These are phyloP conservation scores for Diaphora mendica DNA, from an alignment of 2,888 invertebrate genomes.

Conservation along the genomic window DNA sequence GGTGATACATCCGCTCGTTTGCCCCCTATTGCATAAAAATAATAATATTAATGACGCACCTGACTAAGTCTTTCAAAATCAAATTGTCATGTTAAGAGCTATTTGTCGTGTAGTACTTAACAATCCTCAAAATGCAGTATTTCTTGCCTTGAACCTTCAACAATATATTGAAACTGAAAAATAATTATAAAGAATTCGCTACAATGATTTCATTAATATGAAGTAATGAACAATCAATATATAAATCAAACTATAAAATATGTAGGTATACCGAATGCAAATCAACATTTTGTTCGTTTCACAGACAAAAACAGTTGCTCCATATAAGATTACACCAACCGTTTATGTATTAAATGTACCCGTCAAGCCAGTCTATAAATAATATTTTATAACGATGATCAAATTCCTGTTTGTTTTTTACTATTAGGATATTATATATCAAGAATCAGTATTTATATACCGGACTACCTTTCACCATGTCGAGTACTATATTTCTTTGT, in stretches of 20 bases:
- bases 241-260: too few relatives aligned
- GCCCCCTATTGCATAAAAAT: too few relatives aligned
- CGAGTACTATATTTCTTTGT: not conserved
- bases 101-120: not conserved
- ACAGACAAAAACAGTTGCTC: slow-evolving; percentile 7
- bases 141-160: too few relatives aligned
- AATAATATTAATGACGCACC: too few relatives aligned
- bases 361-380: slow-evolving; percentile 7
- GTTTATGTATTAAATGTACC: slow-evolving; percentile 22
- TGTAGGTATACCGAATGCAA: too few relatives aligned
- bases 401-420: slow-evolving; percentile 9
- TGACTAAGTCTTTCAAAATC: not conserved
- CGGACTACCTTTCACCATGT: not conserved
- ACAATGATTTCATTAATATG: not conserved
- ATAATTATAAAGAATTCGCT: not conserved
- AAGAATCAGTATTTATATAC: not conserved
- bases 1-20: too few relatives aligned
- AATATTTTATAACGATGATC: slow-evolving; percentile 14
- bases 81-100: not conserved
- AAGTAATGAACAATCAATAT: not conserved
- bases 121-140: not conserved
- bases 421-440: not conserved
- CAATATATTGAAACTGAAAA: not conserved
- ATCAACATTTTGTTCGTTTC: not conserved
- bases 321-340: slow-evolving; percentile 11